These are phyloP conservation scores for Thryonomys swinderianus DNA, from an alignment of 2,113 vertebrate genomes.

Conservation along the genomic window DNA sequence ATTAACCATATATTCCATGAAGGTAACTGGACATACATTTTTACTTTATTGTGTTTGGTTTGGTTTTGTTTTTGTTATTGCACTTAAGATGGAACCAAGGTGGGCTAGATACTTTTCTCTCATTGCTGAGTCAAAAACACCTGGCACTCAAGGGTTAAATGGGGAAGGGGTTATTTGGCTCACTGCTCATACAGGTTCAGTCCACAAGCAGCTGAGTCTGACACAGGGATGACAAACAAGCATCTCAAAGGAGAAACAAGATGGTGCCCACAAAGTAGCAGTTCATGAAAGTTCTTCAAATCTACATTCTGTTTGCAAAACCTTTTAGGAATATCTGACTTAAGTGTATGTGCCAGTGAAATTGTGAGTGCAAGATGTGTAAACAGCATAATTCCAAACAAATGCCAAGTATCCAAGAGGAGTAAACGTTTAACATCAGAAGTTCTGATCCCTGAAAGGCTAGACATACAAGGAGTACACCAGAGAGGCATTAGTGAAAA, in stretches of 20 bases:
- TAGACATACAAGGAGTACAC: rapidly evolving
- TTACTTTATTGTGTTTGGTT: background rate
- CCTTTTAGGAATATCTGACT: background rate
- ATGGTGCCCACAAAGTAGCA: background rate
- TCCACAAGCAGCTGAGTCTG: too few relatives aligned
- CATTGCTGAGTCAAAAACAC: too few relatives aligned
- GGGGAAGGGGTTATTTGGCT: too few relatives aligned
- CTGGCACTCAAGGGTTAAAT: too few relatives aligned
- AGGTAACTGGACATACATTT: background rate
- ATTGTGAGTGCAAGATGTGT: background rate
- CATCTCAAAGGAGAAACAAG: too few relatives aligned
- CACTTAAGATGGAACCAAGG: background rate
- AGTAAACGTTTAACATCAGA: background rate
- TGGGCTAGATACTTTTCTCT: too few relatives aligned
- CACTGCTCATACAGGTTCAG: too few relatives aligned
- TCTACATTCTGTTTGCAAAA: background rate
- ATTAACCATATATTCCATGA: background rate
- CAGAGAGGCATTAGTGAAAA: background rate
- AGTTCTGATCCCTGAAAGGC: background rate
- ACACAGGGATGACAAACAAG: too few relatives aligned
- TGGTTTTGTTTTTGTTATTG: background rate
- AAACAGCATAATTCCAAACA: background rate
- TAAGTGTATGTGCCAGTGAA: background rate
- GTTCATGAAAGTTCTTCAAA: background rate
- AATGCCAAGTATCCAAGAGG: background rate